phyloP scores from a whole-genome alignment of 2,113 vertebrate genomes.

The Zosterops pallidus region DNA sequence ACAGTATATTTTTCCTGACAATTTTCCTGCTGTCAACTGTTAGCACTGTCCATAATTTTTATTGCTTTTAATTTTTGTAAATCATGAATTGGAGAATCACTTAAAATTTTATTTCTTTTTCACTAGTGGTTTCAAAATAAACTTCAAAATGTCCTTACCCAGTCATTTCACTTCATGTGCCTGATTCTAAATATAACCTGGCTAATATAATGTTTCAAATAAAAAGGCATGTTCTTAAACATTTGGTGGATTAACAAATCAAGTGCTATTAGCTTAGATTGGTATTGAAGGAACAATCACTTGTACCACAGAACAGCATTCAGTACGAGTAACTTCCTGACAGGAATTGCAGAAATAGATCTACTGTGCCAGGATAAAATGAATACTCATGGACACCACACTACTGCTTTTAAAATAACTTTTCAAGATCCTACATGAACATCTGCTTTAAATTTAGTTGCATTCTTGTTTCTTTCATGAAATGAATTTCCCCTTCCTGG shows the following conservation, averaged over 20 bases:
- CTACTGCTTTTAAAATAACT: neutral
- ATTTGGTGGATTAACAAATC: neutral
- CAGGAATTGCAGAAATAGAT: neutral
- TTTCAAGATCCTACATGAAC: neutral
- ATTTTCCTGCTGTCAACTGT: neutral
- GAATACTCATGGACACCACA: neutral
- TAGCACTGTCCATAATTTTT: neutral
- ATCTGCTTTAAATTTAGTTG: neutral
- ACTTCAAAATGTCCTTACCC: neutral
- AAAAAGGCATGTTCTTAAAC: neutral
- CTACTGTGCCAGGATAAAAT: neutral
- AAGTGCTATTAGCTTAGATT: rapidly evolving
- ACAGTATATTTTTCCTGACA: neutral
- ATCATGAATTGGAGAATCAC: neutral
- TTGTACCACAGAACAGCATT: neutral
- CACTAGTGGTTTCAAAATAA: neutral
- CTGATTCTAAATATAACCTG: neutral
- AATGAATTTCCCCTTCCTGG: neutral
- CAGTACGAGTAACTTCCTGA: neutral
- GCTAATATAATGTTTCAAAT: neutral
- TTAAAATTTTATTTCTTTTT: neutral
- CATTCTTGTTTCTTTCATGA: neutral
- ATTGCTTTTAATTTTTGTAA: neutral
- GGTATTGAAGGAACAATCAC: neutral
- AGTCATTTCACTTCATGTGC: neutral